phyloP scores from a whole-genome alignment of 2,888 invertebrate species.

The Agrenia bidenticulata region DNA sequence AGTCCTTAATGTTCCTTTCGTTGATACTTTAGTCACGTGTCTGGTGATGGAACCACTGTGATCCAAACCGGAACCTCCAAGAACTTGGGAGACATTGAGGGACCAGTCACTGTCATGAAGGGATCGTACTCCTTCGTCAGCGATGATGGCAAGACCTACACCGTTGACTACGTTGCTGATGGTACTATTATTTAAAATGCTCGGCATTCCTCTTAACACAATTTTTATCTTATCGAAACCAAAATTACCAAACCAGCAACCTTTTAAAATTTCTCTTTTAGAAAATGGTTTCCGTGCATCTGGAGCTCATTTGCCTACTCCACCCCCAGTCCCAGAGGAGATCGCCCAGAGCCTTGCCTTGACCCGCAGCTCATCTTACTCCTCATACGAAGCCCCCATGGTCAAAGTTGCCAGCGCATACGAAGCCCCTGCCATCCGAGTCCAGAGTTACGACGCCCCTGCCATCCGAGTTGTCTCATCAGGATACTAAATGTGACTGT shows the following conservation, averaged over 20 bases:
- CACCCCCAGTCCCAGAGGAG: constrained; percentile 25
- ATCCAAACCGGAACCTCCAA: constrained; percentile 17
- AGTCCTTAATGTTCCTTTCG: no score
- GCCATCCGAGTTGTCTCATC: constrained; percentile 4
- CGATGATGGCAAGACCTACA: constrained; percentile 37
- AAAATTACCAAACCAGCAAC: no score
- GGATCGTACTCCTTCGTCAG: constrained; percentile 39
- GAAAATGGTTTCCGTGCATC: constrained; percentile 16
- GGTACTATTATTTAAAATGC: no score
- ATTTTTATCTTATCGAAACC: no score
- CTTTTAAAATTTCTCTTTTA: no score
- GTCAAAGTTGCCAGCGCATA: not conserved
- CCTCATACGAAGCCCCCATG: not conserved
- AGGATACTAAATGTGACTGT: no score
- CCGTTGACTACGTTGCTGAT: constrained; percentile 29
- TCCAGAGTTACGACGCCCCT: constrained; percentile 7
- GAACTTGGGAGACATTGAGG: constrained; percentile 24
- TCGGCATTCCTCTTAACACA: no score
- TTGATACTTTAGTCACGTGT: not conserved
- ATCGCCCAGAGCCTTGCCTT: not conserved
- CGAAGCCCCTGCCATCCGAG: constrained; percentile 7
- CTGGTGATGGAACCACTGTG: constrained; percentile 22
- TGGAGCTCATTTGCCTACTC: constrained; percentile 28
- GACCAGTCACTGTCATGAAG: constrained; percentile 30
- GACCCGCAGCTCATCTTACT: no score